Evolutionary conservation across 2,888 invertebrate species (phyloP), one percentile per base, ranked within the genome.

Genomic region (Periphyllus acericola): DNA sequence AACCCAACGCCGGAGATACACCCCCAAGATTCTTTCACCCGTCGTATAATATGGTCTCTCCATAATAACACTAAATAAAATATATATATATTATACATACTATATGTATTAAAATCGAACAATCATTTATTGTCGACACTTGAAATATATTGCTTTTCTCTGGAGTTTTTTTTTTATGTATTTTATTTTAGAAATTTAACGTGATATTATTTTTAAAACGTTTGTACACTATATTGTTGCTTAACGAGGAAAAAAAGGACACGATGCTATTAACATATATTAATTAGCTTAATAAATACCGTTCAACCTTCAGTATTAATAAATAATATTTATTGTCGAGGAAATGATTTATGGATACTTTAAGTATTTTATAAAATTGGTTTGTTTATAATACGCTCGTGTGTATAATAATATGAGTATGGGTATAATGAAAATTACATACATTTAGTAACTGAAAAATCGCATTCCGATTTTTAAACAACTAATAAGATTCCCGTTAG

Each of bases 401-500:
- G 25, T 52, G 32, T 60, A 1, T 40, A n/a, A 60, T 60, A 60
- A 60, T 60, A 60, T 60, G 32, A 71, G 29, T 60, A 60, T 46
- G 46, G 14, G 11, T 14, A 71, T 71, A 71, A 71, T 71, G 71
- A 29, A 29, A 71, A 71, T 60, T 60, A 60, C 25, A 60, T 36
- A 36, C 36, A 36, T 74, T 34, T 74, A 17, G 34, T 29, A 40
- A n/a, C 36, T 66, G 66, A 80, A 80, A 80, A 80, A 80, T 80
- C 19, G 36, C 66, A 29, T 80, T 80, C 66, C 60, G n/a, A 80
- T 66, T 80, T 66, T 80, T 29, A 66, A 40, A 80, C 60, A 66
- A 66, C 80, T 80, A 80, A 80, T 80, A 66, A 80, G 66, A 66
- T 80, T 80, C 66, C 80, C 80, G 80, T 80, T 80, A 80, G 79